A percentile compares a stretch with the other conserved stretches of the same genome.
Conservation (phyloP, 2,888 invertebrate genomes). For the Diploptera punctata region DNA sequence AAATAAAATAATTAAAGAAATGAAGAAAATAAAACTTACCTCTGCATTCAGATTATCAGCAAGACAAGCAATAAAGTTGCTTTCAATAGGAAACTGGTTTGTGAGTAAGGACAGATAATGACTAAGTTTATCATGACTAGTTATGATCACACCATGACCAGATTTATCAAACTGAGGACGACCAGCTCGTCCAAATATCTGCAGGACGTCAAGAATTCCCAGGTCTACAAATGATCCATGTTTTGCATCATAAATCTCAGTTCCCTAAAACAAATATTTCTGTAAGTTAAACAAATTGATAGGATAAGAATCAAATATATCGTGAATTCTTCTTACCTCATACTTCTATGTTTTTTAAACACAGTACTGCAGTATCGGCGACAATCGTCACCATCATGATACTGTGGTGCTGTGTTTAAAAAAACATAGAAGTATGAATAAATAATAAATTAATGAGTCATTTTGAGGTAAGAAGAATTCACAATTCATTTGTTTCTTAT, state of each 20-base stretch:
- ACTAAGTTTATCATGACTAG: conserved; percentile 87
- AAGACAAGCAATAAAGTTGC: conserved; percentile 90
- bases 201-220: conserved; percentile 95
- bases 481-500: no score
- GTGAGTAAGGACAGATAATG: conserved; percentile 94
- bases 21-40: conserved; percentile 57
- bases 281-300: no score
- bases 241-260: conserved; percentile 96
- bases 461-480: no score
- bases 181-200: conserved; percentile 98
- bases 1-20: conserved; percentile 34
- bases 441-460: no score
- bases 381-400: no score
- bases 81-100: conserved; percentile 98
- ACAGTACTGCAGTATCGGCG: no score
- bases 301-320: no score
- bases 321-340: no score
- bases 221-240: conserved; percentile 93
- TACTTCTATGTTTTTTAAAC: no score
- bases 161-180: conserved; percentile 96
- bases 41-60: conserved; percentile 99
- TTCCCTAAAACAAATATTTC: conserved; percentile 71
- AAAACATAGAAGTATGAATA: no score
- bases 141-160: conserved; percentile 96
- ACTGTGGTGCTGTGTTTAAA: no score